These are phyloP conservation scores for Entelurus aequoreus DNA, from an alignment of 2,113 vertebrate genomes.

Conservation along the genomic window DNA sequence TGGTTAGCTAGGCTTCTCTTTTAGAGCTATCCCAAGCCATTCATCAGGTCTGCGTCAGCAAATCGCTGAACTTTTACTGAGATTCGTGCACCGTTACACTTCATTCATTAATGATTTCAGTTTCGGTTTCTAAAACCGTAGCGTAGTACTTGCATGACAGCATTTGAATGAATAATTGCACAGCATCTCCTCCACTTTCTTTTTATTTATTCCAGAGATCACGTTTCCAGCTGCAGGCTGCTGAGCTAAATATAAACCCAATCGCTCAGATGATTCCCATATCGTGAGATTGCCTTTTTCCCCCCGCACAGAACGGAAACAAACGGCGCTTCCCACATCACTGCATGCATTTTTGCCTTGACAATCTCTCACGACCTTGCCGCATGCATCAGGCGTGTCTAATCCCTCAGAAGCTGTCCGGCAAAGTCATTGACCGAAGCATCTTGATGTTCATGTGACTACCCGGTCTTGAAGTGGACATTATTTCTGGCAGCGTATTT, in stretches of 20 bases:
- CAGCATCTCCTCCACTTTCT: background rate
- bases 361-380: background rate
- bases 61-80: too few relatives aligned
- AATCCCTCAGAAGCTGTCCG: conserved; percentile 19
- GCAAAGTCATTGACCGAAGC: conserved; percentile 30
- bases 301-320: background rate
- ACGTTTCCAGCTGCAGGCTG: conserved; percentile 23
- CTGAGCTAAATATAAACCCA: conserved; percentile 44
- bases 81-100: too few relatives aligned
- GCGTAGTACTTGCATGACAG: background rate
- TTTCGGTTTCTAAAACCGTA: background rate
- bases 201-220: conserved; percentile 23
- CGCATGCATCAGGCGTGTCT: background rate
- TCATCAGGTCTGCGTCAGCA: background rate
- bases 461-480: background rate
- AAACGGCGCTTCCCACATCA: conserved; percentile 5
- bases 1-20: conserved; percentile 5
- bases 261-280: conserved; percentile 45
- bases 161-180: background rate
- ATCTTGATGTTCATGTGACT: conserved; percentile 33
- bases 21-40: background rate
- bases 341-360: background rate
- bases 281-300: conserved; percentile 7
- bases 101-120: too few relatives aligned
- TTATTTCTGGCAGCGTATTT: background rate